These are phyloP conservation scores for Aleiodes testaceus DNA, from an alignment of 2,888 invertebrate genomes.

Conservation along the genomic window DNA sequence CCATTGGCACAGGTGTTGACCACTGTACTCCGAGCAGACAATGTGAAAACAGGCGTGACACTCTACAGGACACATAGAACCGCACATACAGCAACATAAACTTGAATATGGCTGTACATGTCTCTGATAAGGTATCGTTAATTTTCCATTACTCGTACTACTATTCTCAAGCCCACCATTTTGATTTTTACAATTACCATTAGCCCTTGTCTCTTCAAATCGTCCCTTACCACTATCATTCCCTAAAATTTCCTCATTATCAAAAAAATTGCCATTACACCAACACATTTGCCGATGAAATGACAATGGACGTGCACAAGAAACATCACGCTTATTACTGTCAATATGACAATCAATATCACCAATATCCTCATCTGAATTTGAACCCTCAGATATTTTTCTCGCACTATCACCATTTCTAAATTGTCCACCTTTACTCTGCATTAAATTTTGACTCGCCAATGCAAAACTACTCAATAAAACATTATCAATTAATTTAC, in stretches of 20 bases:
- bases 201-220: conserved; percentile 45
- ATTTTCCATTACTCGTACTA: conserved; percentile 34
- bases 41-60: conserved; percentile 80
- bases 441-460: conserved; percentile 47
- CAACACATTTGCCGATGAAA: conserved; percentile 70
- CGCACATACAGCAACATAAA: conserved; percentile 78
- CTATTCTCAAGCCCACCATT: conserved; percentile 46
- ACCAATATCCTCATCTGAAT: conserved; percentile 28
- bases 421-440: conserved; percentile 33
- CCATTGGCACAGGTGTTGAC: conserved; percentile 70
- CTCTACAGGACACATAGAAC: conserved; percentile 78
- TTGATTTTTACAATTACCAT: conserved; percentile 44
- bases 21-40: conserved; percentile 73
- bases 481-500: conserved; percentile 48
- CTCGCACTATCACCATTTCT: conserved; percentile 12
- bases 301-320: conserved; percentile 68
- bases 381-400: conserved; percentile 28
- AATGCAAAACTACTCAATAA: conserved; percentile 47
- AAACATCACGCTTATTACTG: conserved; percentile 34
- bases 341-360: conserved; percentile 35
- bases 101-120: conserved; percentile 41
- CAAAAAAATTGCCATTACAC: conserved; percentile 55
- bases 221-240: conserved; percentile 23
- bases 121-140: conserved; percentile 26
- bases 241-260: conserved; percentile 6